phyloP scores from a whole-genome alignment of 1,140 invertebrate species.

The Notospermus geniculatus region DNA sequence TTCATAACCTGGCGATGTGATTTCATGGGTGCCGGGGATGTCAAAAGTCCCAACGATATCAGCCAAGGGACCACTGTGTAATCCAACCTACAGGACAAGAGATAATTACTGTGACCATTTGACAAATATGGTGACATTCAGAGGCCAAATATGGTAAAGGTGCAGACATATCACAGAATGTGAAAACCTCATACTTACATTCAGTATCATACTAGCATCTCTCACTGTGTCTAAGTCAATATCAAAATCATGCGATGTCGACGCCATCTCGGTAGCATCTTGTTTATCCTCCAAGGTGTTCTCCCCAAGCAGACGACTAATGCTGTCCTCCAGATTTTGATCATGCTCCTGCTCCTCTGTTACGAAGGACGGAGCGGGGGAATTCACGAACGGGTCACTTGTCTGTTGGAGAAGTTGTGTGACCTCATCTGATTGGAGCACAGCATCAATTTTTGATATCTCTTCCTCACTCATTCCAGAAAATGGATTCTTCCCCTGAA shows the following conservation, averaged over 20 bases:
- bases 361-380: slow-evolving; percentile 36
- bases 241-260: neutral
- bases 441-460: slow-evolving; percentile 61
- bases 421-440: slow-evolving; percentile 63
- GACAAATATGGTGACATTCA: neutral
- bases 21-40: no score
- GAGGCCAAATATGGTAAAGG: neutral
- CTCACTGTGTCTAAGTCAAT: slow-evolving; percentile 25
- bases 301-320: neutral
- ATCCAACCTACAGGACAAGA: no score
- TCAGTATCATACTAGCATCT: slow-evolving; percentile 6
- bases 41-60: no score
- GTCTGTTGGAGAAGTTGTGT: slow-evolving; percentile 63
- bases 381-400: slow-evolving; percentile 27
- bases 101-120: no score
- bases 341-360: neutral
- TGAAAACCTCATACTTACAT: neutral
- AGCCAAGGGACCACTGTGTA: no score
- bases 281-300: neutral
- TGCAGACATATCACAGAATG: neutral
- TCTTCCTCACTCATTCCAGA: slow-evolving; percentile 64
- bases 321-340: neutral
- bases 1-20: no score
- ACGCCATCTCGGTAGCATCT: neutral
- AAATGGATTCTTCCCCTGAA: slow-evolving; percentile 57